Evolutionary conservation across 1,140 invertebrate genomes (phyloP), one percentile per base, ranked within the genome.

Genomic region (Drosophila auraria): DNA sequence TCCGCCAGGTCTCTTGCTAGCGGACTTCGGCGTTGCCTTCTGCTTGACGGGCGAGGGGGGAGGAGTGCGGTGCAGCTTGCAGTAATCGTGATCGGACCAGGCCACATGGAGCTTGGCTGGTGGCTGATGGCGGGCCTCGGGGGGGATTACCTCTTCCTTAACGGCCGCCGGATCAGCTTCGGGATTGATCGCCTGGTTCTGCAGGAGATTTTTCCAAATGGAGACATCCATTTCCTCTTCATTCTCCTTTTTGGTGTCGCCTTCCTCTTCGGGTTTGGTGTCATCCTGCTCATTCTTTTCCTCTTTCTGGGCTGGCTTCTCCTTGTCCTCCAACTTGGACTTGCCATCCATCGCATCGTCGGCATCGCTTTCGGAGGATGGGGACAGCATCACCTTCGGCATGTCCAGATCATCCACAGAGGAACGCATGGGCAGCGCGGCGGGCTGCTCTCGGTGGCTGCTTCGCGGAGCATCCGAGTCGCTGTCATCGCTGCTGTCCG

Each of bases 121-220:
- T 40, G 92, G 93, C 14, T 92, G 93, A 40, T 63, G 66, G n/a
- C 30, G 30, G 45, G 65, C 56, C 12, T 63, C 50, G 8, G 53
- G 33, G 93, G 12, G 15, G 7, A 20, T 8, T 15, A 57, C 42
- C 3, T 68, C 62, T 7, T 65, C 40, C 17, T 58, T 30, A 5
- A 45, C 3, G 0, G 95, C 95, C 77, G 95, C 45, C 40, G 66
- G 49, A 0, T 54, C 44, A 20, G 20, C 20, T 6, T 78, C 63
- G 94, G 87, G 95, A 96, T 33, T 95, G 9, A 9, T 7, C 1
- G 73, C 6, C 15, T 90, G 82, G 57, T 76, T 60, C 25, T 92
- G 89, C 17, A 92, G 47, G 64, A 97, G 96, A 87, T 97, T 97
- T 82, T 97, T 96, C 96, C 96, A 97, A 87, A 97, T 97, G 73